Base-by-base conservation (phyloP, 1,140 invertebrate species). In the Orius insidiosus region DNA sequence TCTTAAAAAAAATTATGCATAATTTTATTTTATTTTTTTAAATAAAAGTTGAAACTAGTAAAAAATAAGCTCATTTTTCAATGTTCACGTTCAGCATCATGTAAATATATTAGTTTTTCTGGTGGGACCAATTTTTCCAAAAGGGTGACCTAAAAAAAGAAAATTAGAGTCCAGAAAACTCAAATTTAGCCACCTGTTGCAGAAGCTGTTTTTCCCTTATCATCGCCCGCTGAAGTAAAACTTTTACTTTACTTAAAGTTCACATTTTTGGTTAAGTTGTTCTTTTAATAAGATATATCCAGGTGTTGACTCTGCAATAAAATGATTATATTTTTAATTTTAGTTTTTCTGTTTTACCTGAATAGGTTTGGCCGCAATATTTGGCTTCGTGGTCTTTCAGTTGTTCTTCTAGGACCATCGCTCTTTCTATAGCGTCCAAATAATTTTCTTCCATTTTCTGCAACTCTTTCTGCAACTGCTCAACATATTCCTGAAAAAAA, bases 241-340 rank as follows among this genome's bases (percentile, higher is more conserved):
- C 56, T 53, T 72, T 72, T 3, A 72, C 66, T 58, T 66, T 71
- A 35, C 65, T 62, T 16, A 73, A 7, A 73, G 56, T 46, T 67
- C 58, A 5, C 60, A 62, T 56, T 73, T 73, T n/a, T 69, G 62
- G 14, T 49, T 51, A n/a, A 73, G 53, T 52, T 72, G 66, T 33
- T 56, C 57, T 51, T 58, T 65, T 2, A 71, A 54, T 10, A 35
- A 44, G 11, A 19, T 34, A 15, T 34, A 31, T 43, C 49, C 24
- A 24, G 24, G 24, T 24, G 24, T 24, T 9, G 35, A 3, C 35
- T 11, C n/a, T 13, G 3, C n/a, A 13, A 37, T 4, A 13, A 37
- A 13, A 13, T n/a, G n/a, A n/a, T n/a, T n/a, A n/a, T n/a, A n/a
- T n/a, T n/a, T n/a, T n/a, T n/a, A n/a, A 39, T 8, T 39, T 6